phyloP scores from a whole-genome alignment of 2,113 vertebrate species.

The Hydropotes inermis region DNA sequence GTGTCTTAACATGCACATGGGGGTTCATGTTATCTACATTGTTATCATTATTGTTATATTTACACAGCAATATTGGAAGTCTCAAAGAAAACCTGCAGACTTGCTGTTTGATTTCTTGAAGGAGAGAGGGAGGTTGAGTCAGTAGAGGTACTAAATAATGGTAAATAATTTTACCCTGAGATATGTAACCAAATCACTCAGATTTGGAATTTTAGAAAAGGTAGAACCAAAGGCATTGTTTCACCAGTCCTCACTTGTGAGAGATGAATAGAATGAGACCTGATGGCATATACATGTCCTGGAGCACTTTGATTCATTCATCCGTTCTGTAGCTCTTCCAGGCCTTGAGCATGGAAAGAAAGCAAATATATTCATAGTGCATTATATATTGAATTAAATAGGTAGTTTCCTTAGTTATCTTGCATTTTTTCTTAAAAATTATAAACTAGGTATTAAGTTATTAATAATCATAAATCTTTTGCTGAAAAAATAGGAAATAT shows the following conservation, averaged over 20 bases:
- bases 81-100: not conserved
- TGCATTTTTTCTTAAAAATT: not conserved
- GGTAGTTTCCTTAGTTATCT: not conserved
- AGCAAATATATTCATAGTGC: not conserved
- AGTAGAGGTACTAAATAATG: not conserved
- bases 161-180: not conserved
- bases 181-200: not conserved
- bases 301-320: not conserved
- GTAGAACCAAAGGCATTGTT: not conserved
- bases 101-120: not conserved
- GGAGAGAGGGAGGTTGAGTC: not conserved
- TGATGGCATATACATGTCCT: not conserved
- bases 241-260: not conserved
- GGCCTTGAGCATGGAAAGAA: not conserved
- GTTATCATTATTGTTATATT: not conserved
- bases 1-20: not conserved
- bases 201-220: not conserved
- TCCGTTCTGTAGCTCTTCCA: not conserved
- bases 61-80: not conserved
- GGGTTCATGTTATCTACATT: not conserved
- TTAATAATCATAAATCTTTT: not conserved
- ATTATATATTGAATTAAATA: constrained; percentile 4
- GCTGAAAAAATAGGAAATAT: not conserved
- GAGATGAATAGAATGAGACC: not conserved
- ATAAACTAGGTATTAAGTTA: not conserved